Percentiles rank a stretch among this genome's conserved stretches.
Evolutionary conservation across 2,888 invertebrate species (phyloP).

Genomic region (Carcina quercana): DNA sequence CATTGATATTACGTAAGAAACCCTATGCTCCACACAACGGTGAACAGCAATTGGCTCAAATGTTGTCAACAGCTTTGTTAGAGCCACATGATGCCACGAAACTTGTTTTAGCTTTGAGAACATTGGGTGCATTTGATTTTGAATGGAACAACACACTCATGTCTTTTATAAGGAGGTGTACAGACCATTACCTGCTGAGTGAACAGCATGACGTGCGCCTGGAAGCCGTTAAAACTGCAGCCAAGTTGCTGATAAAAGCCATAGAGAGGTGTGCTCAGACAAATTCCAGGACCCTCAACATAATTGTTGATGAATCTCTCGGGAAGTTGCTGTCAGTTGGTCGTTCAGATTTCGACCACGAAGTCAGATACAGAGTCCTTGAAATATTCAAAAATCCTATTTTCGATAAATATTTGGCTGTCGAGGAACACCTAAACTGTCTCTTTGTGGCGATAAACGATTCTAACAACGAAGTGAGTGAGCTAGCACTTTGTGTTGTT

Average conservation of each 20-base stretch:
- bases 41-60: constrained; percentile 55
- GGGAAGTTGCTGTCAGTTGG: constrained; percentile 93
- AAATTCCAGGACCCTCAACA: constrained; percentile 87
- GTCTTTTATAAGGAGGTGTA: constrained; percentile 94
- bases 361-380: constrained; percentile 93
- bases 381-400: constrained; percentile 89
- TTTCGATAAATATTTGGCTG: constrained; percentile 96
- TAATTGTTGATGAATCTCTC: constrained; percentile 93
- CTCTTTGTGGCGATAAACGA: constrained; percentile 97
- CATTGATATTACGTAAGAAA: constrained; percentile 91
- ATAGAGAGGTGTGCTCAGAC: constrained; percentile 78
- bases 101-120: constrained; percentile 92
- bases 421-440: constrained; percentile 94
- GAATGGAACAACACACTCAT: constrained; percentile 91
- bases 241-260: constrained; percentile 89
- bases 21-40: constrained; percentile 78
- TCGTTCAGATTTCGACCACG: constrained; percentile 95
- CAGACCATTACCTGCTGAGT: constrained; percentile 91
- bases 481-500: constrained; percentile 92
- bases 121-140: constrained; percentile 93
- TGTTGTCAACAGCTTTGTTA: constrained; percentile 50
- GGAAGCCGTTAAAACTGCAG: constrained; percentile 96
- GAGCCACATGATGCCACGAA: constrained; percentile 86
- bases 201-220: constrained; percentile 92
- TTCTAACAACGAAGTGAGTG: constrained; percentile 95